Base-by-base conservation (phyloP, 1,140 invertebrate genomes). In the Trachelipus rathkii region DNA sequence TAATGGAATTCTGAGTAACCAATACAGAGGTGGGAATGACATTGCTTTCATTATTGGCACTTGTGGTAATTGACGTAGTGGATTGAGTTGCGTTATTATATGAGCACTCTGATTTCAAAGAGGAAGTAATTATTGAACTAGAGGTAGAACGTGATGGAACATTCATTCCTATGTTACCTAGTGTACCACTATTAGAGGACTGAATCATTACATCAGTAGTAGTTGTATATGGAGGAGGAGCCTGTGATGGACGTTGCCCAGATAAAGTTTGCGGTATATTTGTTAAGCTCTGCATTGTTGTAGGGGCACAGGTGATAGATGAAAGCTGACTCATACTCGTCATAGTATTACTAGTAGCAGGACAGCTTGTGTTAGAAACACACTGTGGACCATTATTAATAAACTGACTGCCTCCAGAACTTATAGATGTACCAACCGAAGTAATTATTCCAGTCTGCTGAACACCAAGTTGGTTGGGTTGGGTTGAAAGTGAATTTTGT, bases 1-100 rank as follows among this genome's bases (percentile, higher is more conserved):
- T 74, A 23, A 68, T 50, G n/a, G 74, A 75, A 60, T 67, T 77
- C 11, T 77, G 68, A 46, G 78, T 81, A 23, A 72, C 72, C 24
- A 67, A 73, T 60, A 77, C 73, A 53, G 75, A 75, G 43, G 78
- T 76, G 44, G 76, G 68, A 43, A 72, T 66, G 24, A 75, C 73
- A 21, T 53, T 73, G 66, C 74, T 78, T 43, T 78, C 74, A 73
- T 77, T 78, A 46, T 78, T 78, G 23, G 74, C 74, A 69, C 74
- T 78, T 24, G 74, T 76, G 9, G 76, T 77, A 23, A 77, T 80
- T 15, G 67, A 71, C 13, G 67, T 73, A 45, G 76, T 50, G 44
- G 74, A 74, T 9, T 72, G 71, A 19, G 78, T 74, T 19, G 19
- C 50, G 8, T 19, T 19, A 60, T 15, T 19, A 60, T 15, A 60